Evolutionary conservation across 2,888 invertebrate genomes (phyloP), one percentile per base, ranked within the genome.

Genomic region (Mythimna loreyi): DNA sequence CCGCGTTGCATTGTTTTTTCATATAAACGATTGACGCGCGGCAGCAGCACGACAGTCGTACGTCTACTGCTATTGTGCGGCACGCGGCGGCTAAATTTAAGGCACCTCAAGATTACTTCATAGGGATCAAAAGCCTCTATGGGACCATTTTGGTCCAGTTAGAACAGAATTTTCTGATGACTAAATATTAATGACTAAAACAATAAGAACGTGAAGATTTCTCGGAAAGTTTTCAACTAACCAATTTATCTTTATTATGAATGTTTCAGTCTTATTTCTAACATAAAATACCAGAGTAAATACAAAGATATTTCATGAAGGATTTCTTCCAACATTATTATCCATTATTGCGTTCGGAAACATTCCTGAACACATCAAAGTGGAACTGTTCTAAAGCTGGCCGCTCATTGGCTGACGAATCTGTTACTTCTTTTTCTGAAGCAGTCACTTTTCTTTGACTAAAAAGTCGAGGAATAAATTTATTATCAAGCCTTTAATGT

Each of bases 301-400:
- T 55, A 30, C 59, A 43, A 52, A 78, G 53, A 16, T 65, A 67
- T 71, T 71, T 45, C 45, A 25, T 28, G 30, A 79, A 75, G 40
- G 36, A 67, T 71, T 75, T 61, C 49, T 71, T 49, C 59, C 13
- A 45, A 75, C 65, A 71, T 82, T 80, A 82, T 80, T 80, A 80
- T 78, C 72, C 70, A 67, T 82, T 77, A 80, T 78, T 72, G 59
- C 75, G 52, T 66, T 68, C 72, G 62, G 63, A 66, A 76, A 73
- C 80, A 80, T 80, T 82, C 78, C 57, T 63, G 55, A 60, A 40
- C 57, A 70, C 72, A 69, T 82, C 82, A 82, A 82, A 75, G 82
- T 55, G 55, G 62, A 64, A 61, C 56, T 72, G 52, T 56, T 40
- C 30, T 66, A 72, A 68, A 65, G 70, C 40, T 52, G 8, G 36